phyloP scores from a whole-genome alignment of 2,888 invertebrate species.

The Xestia rhomboidea region DNA sequence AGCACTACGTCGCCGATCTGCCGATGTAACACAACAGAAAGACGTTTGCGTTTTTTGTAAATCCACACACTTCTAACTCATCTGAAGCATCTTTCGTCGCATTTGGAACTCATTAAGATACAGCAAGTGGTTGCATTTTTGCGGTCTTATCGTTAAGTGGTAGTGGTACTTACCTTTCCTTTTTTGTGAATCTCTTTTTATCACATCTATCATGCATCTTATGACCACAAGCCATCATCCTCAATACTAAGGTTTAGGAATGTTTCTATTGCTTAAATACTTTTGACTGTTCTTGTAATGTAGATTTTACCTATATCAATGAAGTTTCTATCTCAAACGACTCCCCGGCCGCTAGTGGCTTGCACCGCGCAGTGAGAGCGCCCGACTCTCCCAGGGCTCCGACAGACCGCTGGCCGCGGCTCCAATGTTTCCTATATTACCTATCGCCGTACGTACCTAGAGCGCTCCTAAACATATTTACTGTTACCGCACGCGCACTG shows the following conservation, averaged over 20 bases:
- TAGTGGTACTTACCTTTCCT: not conserved
- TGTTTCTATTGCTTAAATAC: not conserved
- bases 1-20: not conserved
- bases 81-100: slow-evolving; percentile 5
- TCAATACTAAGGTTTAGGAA: not conserved
- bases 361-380: slow-evolving; percentile 47
- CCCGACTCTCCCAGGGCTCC: slow-evolving; percentile 49
- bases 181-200: slow-evolving; percentile 16
- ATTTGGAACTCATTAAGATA: slow-evolving; percentile 9
- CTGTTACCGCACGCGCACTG: slow-evolving; percentile 34
- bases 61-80: slow-evolving; percentile 1
- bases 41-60: slow-evolving; percentile 13
- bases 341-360: slow-evolving; percentile 1
- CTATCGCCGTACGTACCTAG: slow-evolving; percentile 30
- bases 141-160: not conserved
- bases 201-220: too few species aligned
- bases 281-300: not conserved
- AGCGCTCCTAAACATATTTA: slow-evolving; percentile 38
- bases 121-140: not conserved
- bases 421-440: slow-evolving; percentile 50
- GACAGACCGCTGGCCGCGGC: slow-evolving; percentile 47
- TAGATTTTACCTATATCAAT: not conserved
- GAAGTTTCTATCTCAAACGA: slow-evolving; percentile 1
- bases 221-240: not conserved
- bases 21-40: slow-evolving; percentile 8